Evolutionary conservation across 2,888 invertebrate species (phyloP), one percentile per base, ranked within the genome.

Genomic region (Tryphoninae sp.): DNA sequence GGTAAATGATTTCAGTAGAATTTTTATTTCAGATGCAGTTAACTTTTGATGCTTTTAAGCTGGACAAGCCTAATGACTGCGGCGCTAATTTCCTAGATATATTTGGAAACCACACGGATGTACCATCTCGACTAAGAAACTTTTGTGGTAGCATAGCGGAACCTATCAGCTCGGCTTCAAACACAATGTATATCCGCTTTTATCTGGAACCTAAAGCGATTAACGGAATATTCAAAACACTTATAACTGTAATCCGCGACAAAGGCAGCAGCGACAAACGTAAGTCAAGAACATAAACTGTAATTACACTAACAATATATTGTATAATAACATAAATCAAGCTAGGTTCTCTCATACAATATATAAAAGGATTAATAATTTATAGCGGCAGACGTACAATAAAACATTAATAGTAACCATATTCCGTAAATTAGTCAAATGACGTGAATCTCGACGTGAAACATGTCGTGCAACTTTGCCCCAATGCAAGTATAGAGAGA

Each of bases 121-220:
- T 95, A 87, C 93, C 94, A 67, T 93, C 93, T 74, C 92, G 94
- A 81, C 88, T 95, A 75, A 95, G 94, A 85, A 95, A 95, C 90
- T 97, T 96, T 92, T 98, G 98, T 89, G 97, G 97, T 0, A 97
- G 97, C 4, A 95, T 97, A 26, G 96, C 97, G 0, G 97, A 97
- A 86, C 93, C 95, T 1, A 94, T 97, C 16, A 93, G 93, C 42
- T 95, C 96, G 0, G 93, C 93, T 6, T 93, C 94, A 2, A 96
- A 96, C 90, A 92, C 95, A 13, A 94, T 97, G 91, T 95, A 96
- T 87, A 93, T 98, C 23, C 93, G 97, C 74, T 97, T 95, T 91
- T 95, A 94, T 84, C 94, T 96, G 0, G 95, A 95, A 82, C 93
- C 93, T 42, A 93, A 93, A 33, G 94, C 94, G 13, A 91, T 94